Evolutionary conservation across 2,888 invertebrate species (phyloP).

Genomic region (Xanthia icteritia): DNA sequence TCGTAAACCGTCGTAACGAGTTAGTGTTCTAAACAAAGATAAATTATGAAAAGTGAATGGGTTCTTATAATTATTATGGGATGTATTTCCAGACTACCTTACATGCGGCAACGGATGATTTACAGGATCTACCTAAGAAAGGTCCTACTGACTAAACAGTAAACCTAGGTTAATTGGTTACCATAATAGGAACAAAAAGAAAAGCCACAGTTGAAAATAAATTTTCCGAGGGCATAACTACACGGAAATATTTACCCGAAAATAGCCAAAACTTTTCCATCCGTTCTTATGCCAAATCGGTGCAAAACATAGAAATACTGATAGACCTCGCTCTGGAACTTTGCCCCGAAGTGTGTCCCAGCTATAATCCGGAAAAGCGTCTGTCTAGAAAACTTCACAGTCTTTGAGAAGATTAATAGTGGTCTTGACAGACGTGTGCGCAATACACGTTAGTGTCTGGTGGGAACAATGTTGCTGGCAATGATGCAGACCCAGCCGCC

Average conservation of each 20-base stretch:
- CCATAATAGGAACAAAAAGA: constrained; percentile 7
- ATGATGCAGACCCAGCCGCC: constrained; percentile 64
- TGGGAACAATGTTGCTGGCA: constrained; percentile 73
- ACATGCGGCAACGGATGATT: constrained; percentile 33
- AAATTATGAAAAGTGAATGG: constrained; percentile 49
- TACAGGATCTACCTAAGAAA: not conserved
- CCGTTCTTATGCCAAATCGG: constrained; percentile 48
- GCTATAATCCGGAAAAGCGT: constrained; percentile 60
- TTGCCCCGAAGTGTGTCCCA: constrained; percentile 57
- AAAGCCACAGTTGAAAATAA: not conserved
- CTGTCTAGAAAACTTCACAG: constrained; percentile 56
- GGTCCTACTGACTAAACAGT: not conserved
- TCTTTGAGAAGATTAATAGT: constrained; percentile 82
- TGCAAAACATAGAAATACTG: constrained; percentile 42
- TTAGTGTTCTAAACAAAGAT: constrained; percentile 54
- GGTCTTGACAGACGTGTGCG: constrained; percentile 83
- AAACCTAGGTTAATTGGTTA: not conserved
- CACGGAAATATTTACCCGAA: constrained; percentile 28
- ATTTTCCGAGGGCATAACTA: constrained; percentile 10
- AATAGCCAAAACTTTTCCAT: constrained; percentile 51
- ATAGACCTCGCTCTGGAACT: constrained; percentile 52
- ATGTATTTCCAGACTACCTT: constrained; percentile 39
- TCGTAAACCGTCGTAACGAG: constrained; percentile 37
- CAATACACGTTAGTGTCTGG: constrained; percentile 75
- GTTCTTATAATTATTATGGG: constrained; percentile 44